Conservation (phyloP, 2,113 vertebrate genomes). For the Geothlypis trichas region DNA sequence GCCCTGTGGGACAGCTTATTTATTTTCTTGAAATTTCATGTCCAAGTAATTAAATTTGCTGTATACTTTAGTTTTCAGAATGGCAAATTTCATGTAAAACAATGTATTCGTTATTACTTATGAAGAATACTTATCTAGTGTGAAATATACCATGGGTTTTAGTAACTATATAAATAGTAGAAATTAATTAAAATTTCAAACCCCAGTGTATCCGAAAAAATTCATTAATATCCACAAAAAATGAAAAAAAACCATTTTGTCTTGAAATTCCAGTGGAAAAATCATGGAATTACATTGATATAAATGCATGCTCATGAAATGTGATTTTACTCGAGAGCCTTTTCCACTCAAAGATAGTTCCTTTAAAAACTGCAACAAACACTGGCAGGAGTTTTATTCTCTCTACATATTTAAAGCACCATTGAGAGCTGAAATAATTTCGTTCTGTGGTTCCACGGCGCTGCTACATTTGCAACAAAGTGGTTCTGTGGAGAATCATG, state of each 20-base stretch:
- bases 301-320: not conserved
- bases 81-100: not conserved
- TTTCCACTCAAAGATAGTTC: not conserved
- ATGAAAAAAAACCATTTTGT: not conserved
- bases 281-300: not conserved
- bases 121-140: not conserved
- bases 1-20: not conserved
- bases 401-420: not conserved
- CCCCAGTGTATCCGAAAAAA: not conserved
- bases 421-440: not conserved
- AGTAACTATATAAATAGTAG: not conserved
- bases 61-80: not conserved
- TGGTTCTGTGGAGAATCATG: not conserved
- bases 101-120: not conserved
- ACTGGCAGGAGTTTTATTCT: not conserved
- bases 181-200: not conserved
- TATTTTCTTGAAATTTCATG: not conserved
- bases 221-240: not conserved
- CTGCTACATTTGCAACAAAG: not conserved
- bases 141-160: not conserved
- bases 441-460: not conserved
- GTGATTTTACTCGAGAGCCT: not conserved
- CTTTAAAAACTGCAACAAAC: not conserved
- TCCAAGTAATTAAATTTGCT: not conserved
- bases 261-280: not conserved